A percentile compares a stretch with the other conserved stretches of the same genome.
phyloP scores from a whole-genome alignment of 1,140 invertebrate genomes.

The Drosophila kepulauana region DNA sequence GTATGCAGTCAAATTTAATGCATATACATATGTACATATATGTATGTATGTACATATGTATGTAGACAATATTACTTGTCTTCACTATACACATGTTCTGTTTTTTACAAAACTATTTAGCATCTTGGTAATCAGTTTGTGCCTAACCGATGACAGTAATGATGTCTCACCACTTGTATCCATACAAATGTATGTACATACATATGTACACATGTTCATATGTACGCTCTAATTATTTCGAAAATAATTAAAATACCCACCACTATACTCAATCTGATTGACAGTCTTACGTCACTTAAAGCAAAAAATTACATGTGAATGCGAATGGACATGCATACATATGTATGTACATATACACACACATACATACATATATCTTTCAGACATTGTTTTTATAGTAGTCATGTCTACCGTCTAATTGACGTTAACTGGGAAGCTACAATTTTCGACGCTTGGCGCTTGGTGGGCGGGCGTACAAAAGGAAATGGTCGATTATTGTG shows the following conservation, averaged over 20 bases:
- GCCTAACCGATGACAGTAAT: no score
- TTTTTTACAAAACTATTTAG: no score
- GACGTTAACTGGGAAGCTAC: constrained; percentile 23
- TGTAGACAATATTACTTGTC: no score
- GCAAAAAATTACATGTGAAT: background rate
- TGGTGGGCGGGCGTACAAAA: constrained; percentile 60
- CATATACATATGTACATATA: no score
- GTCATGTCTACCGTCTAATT: constrained; percentile 28
- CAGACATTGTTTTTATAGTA: background rate
- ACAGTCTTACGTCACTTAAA: constrained; percentile 17
- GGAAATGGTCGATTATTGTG: constrained; percentile 66
- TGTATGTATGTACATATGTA: no score
- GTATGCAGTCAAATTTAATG: no score
- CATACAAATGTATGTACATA: no score
- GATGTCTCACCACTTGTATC: no score
- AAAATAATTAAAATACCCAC: constrained; percentile 15
- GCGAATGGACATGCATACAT: background rate
- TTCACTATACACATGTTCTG: no score
- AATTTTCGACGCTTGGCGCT: constrained; percentile 29
- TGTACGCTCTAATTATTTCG: background rate
- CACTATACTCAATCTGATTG: background rate
- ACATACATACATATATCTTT: background rate
- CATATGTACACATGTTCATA: no score
- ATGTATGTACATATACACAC: no score
- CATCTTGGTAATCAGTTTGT: no score